Evolutionary conservation across 2,888 invertebrate species (phyloP).

Genomic region (Lingula anatina): DNA sequence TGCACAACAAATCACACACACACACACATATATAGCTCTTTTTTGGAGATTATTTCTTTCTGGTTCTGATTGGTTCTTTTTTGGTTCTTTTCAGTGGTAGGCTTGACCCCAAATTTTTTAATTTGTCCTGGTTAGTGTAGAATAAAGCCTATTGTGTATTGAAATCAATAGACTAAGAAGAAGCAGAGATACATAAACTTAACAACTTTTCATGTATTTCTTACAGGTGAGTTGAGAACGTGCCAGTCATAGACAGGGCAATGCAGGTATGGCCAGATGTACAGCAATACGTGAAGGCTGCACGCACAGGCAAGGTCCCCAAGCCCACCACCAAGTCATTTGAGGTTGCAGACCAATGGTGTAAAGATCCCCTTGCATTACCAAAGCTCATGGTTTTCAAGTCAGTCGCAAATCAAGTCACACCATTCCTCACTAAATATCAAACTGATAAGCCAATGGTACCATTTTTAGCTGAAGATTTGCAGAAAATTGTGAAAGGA

Average conservation of each 20-base stretch:
- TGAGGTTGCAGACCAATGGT: not conserved
- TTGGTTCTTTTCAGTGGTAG: no score
- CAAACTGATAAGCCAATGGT: conserved; percentile 11
- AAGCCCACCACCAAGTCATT: conserved; percentile 5
- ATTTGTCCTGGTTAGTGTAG: no score
- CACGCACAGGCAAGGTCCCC: conserved; percentile 1
- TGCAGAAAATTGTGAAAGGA: conserved; percentile 1
- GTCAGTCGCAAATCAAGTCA: conserved; percentile 6
- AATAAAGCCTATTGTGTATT: no score
- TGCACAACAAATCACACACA: no score
- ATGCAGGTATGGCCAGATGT: conserved; percentile 3
- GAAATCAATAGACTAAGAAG: no score
- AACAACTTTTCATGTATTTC: no score
- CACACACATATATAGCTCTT: no score
- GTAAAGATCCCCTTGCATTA: not conserved
- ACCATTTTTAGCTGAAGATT: conserved; percentile 9
- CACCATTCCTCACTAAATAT: conserved; percentile 5
- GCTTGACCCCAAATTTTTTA: no score
- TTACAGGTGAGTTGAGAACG: conserved; percentile 10
- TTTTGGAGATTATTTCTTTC: no score
- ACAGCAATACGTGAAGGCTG: conserved; percentile 3
- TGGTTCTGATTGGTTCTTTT: no score
- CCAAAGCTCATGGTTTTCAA: conserved; percentile 4
- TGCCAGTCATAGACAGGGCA: conserved; percentile 8
- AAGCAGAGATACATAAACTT: no score